phyloP scores from a whole-genome alignment of 2,888 invertebrate species.

The Lasiommata megera region DNA sequence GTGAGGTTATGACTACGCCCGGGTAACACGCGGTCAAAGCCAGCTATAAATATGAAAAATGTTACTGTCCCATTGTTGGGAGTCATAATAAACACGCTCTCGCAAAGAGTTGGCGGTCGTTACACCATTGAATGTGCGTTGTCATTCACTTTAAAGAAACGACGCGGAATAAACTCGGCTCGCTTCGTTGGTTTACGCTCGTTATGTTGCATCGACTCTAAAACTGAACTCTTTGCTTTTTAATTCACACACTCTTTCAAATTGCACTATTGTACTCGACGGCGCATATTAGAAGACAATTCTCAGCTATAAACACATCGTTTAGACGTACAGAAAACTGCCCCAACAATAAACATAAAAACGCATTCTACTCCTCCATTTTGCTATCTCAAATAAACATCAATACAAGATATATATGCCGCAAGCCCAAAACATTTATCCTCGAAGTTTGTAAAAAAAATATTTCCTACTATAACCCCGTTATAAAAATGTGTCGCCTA shows the following conservation, averaged over 20 bases:
- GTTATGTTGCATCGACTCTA: neutral
- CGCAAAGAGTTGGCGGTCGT: slow-evolving; percentile 41
- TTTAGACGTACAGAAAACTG: neutral
- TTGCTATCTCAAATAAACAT: too few species aligned
- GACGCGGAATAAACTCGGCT: slow-evolving; percentile 26
- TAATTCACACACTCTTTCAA: neutral
- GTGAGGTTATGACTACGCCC: too few species aligned
- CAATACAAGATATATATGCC: too few species aligned
- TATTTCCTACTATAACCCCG: too few species aligned
- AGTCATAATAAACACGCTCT: slow-evolving; percentile 13
- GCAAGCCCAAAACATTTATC: too few species aligned
- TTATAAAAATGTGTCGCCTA: too few species aligned
- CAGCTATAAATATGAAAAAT: neutral
- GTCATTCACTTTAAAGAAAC: slow-evolving; percentile 53
- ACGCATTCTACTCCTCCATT: too few species aligned
- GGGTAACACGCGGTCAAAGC: too few species aligned
- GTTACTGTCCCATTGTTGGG: neutral
- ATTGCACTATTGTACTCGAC: neutral
- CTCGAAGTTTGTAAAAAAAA: too few species aligned
- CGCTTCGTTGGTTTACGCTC: slow-evolving; percentile 6
- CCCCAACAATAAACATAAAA: neutral
- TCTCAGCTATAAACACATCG: neutral
- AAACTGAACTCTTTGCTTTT: too few species aligned
- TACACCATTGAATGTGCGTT: slow-evolving; percentile 51
- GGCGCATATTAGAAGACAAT: neutral